A percentile compares a stretch with the other conserved stretches of the same genome.
These are phyloP conservation scores for Lutjanus erythropterus DNA, from an alignment of 2,113 vertebrate species.

Conservation along the genomic window DNA sequence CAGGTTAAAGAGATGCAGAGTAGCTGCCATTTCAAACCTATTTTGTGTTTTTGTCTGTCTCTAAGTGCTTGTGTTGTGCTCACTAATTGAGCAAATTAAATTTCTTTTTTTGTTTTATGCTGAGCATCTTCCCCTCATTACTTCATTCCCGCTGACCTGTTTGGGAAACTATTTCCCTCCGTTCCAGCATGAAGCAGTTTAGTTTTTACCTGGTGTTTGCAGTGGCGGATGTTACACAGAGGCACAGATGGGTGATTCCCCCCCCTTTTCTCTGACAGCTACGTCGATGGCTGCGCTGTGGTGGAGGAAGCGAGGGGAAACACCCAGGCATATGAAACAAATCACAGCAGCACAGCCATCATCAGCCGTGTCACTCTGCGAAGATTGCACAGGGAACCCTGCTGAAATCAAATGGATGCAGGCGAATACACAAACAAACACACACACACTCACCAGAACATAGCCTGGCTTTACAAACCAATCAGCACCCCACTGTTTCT, in stretches of 20 bases:
- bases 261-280: slow-evolving; percentile 50
- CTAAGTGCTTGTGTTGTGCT: slow-evolving; percentile 7
- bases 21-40: slow-evolving; percentile 28
- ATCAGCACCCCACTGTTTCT: slow-evolving; percentile 63
- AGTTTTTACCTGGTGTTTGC: slow-evolving; percentile 29
- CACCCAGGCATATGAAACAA: slow-evolving; percentile 66
- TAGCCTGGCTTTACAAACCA: slow-evolving; percentile 50
- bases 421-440: slow-evolving; percentile 52
- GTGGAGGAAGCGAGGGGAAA: slow-evolving; percentile 65
- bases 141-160: background rate
- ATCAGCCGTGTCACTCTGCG: slow-evolving; percentile 64
- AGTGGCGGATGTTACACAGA: slow-evolving; percentile 21
- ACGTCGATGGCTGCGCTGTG: slow-evolving; percentile 32
- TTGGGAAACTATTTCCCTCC: background rate
- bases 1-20: slow-evolving; percentile 30
- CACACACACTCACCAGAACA: background rate
- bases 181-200: background rate
- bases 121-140: background rate
- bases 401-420: slow-evolving; percentile 65
- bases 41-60: slow-evolving; percentile 3
- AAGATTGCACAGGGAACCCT: slow-evolving; percentile 69
- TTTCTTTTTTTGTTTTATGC: background rate
- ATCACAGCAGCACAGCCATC: slow-evolving; percentile 67
- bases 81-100: slow-evolving; percentile 34
- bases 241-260: slow-evolving; percentile 69